phyloP scores from a whole-genome alignment of 2,797 vertebrate genomes.

The Poliocrania exsul region DNA sequence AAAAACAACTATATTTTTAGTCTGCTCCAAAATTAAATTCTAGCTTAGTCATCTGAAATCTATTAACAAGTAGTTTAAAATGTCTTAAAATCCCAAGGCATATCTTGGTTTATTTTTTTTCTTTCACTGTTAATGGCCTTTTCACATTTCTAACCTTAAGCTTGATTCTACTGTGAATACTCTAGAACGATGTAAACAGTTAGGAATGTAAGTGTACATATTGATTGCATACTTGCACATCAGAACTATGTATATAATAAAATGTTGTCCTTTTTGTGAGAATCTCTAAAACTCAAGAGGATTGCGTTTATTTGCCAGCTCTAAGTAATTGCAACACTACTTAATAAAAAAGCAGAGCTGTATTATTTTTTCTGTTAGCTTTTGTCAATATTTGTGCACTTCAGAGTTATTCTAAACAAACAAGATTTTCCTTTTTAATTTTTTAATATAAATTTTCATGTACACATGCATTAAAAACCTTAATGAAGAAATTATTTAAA shows the following conservation, averaged over 20 bases:
- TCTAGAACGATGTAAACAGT: slow-evolving; percentile 76
- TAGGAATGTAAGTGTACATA: slow-evolving; percentile 85
- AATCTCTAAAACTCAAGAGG: slow-evolving; percentile 66
- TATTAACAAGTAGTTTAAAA: slow-evolving; percentile 68
- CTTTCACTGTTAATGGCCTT: slow-evolving; percentile 77
- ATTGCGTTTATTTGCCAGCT: slow-evolving; percentile 61
- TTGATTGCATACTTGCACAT: slow-evolving; percentile 89
- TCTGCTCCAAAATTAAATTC: slow-evolving; percentile 73
- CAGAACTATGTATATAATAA: slow-evolving; percentile 84
- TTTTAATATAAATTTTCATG: slow-evolving; percentile 80
- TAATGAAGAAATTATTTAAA: slow-evolving; percentile 73
- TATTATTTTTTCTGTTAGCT: slow-evolving; percentile 78
- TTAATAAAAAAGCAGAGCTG: slow-evolving; percentile 70
- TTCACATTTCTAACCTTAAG: slow-evolving; percentile 80
- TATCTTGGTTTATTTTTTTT: slow-evolving; percentile 63
- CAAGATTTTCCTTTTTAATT: slow-evolving; percentile 77
- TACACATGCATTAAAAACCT: slow-evolving; percentile 78
- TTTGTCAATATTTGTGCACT: slow-evolving; percentile 79
- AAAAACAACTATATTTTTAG: slow-evolving; percentile 69
- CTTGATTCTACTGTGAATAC: slow-evolving; percentile 81
- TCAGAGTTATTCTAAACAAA: slow-evolving; percentile 79
- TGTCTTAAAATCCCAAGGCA: slow-evolving; percentile 62
- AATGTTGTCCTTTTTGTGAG: slow-evolving; percentile 71
- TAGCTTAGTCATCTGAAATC: slow-evolving; percentile 61
- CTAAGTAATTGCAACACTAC: slow-evolving; percentile 72